A percentile compares a stretch with the other conserved stretches of the same genome.
Evolutionary conservation across 1,140 invertebrate species (phyloP).

Genomic region (Drosophila virilis): DNA sequence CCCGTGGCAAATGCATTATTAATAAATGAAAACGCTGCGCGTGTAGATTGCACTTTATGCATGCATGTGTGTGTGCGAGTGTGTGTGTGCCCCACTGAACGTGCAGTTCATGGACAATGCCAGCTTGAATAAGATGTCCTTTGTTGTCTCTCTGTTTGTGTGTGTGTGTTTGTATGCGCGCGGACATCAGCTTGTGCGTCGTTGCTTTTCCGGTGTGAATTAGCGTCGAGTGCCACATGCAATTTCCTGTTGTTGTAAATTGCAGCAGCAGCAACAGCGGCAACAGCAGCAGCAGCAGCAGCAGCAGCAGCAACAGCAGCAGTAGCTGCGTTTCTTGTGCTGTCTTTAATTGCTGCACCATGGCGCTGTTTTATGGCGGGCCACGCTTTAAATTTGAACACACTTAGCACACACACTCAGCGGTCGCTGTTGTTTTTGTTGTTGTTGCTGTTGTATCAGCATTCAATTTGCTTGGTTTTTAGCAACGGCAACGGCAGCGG

Average conservation of each 20-base stretch:
- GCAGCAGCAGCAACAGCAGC: conserved; percentile 1
- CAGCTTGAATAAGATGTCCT: conserved; percentile 56
- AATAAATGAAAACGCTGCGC: conserved; percentile 56
- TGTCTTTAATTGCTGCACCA: conserved; percentile 66
- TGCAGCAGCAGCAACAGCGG: conserved; percentile 33
- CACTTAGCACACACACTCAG: conserved; percentile 51
- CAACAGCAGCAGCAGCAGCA: conserved; percentile 6
- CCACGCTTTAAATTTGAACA: conserved; percentile 48
- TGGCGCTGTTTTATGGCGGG: conserved; percentile 41
- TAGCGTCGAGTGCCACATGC: conserved; percentile 72
- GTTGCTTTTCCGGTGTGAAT: conserved; percentile 70
- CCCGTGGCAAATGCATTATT: conserved; percentile 58
- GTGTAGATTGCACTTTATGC: conserved; percentile 56
- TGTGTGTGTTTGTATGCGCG: conserved; percentile 16
- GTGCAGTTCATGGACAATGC: conserved; percentile 52
- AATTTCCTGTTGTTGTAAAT: conserved; percentile 76
- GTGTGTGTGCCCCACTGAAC: conserved; percentile 23
- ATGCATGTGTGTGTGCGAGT: conserved; percentile 28
- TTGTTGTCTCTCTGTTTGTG: conserved; percentile 3
- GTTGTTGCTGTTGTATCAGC: conserved; percentile 51
- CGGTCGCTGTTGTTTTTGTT: conserved; percentile 13
- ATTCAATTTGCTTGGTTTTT: conserved; percentile 71
- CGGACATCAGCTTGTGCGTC: conserved; percentile 52
- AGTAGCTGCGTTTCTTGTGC: conserved; percentile 25
- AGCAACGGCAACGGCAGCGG: conserved; percentile 23